A percentile compares a stretch with the other conserved stretches of the same genome.
phyloP scores from a whole-genome alignment of 2,113 vertebrate genomes.

The Ailurus styani region DNA sequence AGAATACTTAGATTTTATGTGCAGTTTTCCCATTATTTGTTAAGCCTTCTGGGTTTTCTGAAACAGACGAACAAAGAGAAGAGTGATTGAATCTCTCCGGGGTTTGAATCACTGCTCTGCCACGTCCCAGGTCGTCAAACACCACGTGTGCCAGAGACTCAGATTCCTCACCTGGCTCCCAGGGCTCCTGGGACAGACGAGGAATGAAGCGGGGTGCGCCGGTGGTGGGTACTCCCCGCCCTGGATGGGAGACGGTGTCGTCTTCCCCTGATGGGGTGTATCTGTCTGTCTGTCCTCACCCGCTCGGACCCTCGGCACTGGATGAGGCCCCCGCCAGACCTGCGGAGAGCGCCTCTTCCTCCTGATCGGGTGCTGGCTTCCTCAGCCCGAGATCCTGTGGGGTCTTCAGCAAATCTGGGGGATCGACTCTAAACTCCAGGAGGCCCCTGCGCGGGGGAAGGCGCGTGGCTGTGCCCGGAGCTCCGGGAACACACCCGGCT shows the following conservation, averaged over 20 bases:
- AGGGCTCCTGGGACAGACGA: neutral
- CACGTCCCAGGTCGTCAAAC: neutral
- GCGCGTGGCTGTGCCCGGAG: rapidly evolving
- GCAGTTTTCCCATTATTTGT: neutral
- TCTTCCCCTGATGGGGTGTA: neutral
- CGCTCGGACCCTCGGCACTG: neutral
- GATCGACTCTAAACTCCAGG: neutral
- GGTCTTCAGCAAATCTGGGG: neutral
- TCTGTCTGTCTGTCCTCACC: rapidly evolving
- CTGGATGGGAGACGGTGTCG: no score
- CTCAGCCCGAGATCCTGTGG: neutral
- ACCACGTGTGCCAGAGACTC: neutral
- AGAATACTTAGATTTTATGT: neutral
- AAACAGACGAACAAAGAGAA: neutral
- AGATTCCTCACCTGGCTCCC: neutral
- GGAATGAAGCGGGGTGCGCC: rapidly evolving
- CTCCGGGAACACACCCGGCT: no score
- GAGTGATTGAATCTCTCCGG: neutral
- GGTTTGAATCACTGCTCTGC: neutral
- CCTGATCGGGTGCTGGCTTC: neutral
- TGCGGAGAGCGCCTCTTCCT: neutral
- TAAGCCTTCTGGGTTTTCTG: neutral
- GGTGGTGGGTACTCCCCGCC: neutral
- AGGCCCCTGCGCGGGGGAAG: neutral
- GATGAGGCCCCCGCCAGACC: neutral